phyloP scores from a whole-genome alignment of 2,888 invertebrate species.

The Charanyca ferruginea region DNA sequence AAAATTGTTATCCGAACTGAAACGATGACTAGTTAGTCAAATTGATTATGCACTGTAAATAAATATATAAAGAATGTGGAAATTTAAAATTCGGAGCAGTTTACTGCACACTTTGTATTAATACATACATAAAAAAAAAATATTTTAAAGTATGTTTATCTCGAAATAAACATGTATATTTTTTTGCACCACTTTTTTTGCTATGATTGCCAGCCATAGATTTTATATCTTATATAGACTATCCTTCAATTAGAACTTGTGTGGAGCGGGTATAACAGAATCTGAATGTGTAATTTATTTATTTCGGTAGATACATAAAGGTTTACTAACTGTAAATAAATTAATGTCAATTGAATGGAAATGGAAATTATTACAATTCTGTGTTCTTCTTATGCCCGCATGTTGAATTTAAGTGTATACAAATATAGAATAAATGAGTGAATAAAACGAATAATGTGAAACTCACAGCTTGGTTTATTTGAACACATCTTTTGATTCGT shows the following conservation, averaged over 20 bases:
- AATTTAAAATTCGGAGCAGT: not conserved
- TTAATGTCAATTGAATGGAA: not conserved
- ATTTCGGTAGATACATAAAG: conserved; percentile 16
- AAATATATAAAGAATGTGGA: conserved; percentile 19
- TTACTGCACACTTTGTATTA: conserved; percentile 1
- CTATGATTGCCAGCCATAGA: conserved; percentile 75
- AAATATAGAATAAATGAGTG: conserved; percentile 58
- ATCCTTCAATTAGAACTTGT: conserved; percentile 37
- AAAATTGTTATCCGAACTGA: conserved; percentile 18
- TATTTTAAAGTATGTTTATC: conserved; percentile 15
- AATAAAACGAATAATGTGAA: conserved; percentile 66
- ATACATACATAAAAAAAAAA: not conserved
- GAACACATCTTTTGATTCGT: conserved; percentile 63
- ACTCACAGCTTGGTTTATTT: conserved; percentile 74
- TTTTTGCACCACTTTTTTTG: too few species aligned
- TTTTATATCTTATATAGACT: conserved; percentile 17
- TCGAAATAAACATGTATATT: too few species aligned
- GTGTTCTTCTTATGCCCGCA: conserved; percentile 37
- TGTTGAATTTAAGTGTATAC: conserved; percentile 49
- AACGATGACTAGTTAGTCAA: conserved; percentile 6
- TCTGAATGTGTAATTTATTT: conserved; percentile 2
- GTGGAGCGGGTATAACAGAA: conserved; percentile 29
- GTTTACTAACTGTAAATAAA: conserved; percentile 29
- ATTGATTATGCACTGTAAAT: conserved; percentile 47
- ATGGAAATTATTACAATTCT: conserved; percentile 25